A percentile compares a stretch with the other conserved stretches of the same genome.
These are phyloP conservation scores for Holcopasites calliopsidis DNA, from an alignment of 1,140 invertebrate genomes.

Conservation along the genomic window DNA sequence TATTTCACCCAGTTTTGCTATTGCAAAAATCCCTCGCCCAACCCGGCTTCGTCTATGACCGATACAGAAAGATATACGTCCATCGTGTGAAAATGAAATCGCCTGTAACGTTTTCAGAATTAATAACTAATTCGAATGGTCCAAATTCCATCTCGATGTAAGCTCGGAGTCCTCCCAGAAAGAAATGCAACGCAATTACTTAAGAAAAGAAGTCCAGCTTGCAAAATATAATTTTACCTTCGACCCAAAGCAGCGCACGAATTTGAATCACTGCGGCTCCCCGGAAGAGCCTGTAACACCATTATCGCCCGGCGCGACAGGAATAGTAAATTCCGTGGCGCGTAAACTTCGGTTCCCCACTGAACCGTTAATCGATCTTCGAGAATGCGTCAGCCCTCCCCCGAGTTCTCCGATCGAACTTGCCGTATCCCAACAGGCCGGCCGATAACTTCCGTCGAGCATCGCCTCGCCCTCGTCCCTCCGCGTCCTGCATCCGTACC, in stretches of 20 bases:
- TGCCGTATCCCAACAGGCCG: no score
- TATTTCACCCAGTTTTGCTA: not conserved
- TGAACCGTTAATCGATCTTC: not conserved
- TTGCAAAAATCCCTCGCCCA: not conserved
- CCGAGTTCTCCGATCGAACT: not conserved
- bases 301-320: not conserved
- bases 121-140: no score
- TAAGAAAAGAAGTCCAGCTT: not conserved
- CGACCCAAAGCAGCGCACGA: not conserved
- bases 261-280: not conserved
- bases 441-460: slow-evolving; percentile 17
- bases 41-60: not conserved
- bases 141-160: no score
- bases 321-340: not conserved
- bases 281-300: not conserved
- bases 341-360: not conserved
- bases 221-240: not conserved
- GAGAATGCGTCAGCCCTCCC: not conserved
- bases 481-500: not conserved
- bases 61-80: not conserved
- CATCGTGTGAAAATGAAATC: no score
- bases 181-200: no score
- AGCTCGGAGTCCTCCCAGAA: no score
- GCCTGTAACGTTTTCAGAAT: no score
- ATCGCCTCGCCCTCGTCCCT: not conserved